These are phyloP conservation scores for Alcedo atthis DNA, from an alignment of 2,797 vertebrate species.

Conservation along the genomic window DNA sequence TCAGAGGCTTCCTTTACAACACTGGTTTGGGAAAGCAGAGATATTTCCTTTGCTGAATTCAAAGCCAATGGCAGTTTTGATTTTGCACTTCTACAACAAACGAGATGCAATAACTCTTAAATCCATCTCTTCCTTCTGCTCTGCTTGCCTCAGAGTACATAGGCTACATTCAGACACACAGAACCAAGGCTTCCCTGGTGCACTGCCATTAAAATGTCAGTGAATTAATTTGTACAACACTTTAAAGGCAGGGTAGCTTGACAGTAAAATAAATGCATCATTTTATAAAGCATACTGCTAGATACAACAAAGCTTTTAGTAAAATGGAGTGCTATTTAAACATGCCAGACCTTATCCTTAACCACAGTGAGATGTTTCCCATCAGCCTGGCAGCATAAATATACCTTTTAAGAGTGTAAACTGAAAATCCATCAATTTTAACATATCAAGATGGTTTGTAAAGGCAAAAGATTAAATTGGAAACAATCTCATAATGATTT, in stretches of 20 bases:
- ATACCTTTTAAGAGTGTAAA: slow-evolving; percentile 3
- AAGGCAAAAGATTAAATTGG: slow-evolving; percentile 16
- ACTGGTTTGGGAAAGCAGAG: neutral
- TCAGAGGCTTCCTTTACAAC: neutral
- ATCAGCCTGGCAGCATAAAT: slow-evolving; percentile 24
- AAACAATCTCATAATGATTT: neutral
- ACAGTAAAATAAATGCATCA: slow-evolving; percentile 15
- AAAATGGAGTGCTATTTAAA: slow-evolving; percentile 22
- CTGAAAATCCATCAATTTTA: slow-evolving; percentile 22
- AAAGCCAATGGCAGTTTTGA: neutral
- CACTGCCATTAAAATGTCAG: slow-evolving; percentile 20
- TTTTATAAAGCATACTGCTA: slow-evolving; percentile 14
- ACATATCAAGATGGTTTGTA: neutral
- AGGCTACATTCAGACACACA: neutral
- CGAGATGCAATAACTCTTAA: neutral
- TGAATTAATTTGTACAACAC: slow-evolving; percentile 17
- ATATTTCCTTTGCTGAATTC: neutral
- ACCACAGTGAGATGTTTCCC: neutral
- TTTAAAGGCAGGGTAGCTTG: neutral
- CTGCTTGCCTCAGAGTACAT: neutral
- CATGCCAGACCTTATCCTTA: slow-evolving; percentile 18
- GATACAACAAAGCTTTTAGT: slow-evolving; percentile 31
- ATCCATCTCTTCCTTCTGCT: neutral
- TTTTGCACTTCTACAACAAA: neutral
- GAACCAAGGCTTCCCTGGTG: neutral